A percentile compares a stretch with the other conserved stretches of the same genome.
Conservation (phyloP, 2,113 vertebrate species). For the Danionella cerebrum region DNA sequence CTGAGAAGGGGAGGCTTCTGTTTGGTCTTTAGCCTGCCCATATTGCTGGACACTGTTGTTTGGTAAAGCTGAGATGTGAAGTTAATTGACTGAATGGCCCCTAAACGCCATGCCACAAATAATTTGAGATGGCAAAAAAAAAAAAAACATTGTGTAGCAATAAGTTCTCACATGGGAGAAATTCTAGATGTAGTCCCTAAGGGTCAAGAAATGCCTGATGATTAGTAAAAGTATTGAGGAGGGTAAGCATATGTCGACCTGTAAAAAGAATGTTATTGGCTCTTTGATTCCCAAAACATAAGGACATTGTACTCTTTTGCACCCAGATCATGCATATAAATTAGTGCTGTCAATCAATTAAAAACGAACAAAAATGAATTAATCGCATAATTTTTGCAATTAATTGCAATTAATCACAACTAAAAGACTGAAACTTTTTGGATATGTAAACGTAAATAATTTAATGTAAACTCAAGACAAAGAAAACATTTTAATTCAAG, state of each 20-base stretch:
- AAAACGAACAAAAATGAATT: too few relatives aligned
- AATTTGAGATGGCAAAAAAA: constrained; percentile 52
- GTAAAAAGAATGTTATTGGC: background rate
- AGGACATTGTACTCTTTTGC: too few relatives aligned
- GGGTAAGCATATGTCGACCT: background rate
- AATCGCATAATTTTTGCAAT: too few relatives aligned
- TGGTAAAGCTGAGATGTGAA: constrained; percentile 94
- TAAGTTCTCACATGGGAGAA: constrained; percentile 46
- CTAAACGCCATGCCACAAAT: constrained; percentile 53
- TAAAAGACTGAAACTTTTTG: too few relatives aligned
- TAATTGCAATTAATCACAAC: too few relatives aligned
- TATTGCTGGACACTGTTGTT: constrained; percentile 81
- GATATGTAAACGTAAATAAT: too few relatives aligned
- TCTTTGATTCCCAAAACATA: too few relatives aligned
- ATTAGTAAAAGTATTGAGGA: background rate
- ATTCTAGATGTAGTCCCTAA: constrained; percentile 27
- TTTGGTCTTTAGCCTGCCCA: constrained; percentile 83
- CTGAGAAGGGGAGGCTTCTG: constrained; percentile 85
- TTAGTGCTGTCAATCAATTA: too few relatives aligned
- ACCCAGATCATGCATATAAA: too few relatives aligned
- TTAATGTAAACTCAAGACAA: too few relatives aligned
- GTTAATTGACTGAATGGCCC: constrained; percentile 95
- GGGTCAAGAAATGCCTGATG: constrained; percentile 40
- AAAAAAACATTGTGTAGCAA: constrained; percentile 55
- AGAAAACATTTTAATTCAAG: too few relatives aligned